A percentile compares a stretch with the other conserved stretches of the same genome.
These are phyloP conservation scores for Spea bombifrons DNA, from an alignment of 2,113 vertebrate species.

Conservation along the genomic window DNA sequence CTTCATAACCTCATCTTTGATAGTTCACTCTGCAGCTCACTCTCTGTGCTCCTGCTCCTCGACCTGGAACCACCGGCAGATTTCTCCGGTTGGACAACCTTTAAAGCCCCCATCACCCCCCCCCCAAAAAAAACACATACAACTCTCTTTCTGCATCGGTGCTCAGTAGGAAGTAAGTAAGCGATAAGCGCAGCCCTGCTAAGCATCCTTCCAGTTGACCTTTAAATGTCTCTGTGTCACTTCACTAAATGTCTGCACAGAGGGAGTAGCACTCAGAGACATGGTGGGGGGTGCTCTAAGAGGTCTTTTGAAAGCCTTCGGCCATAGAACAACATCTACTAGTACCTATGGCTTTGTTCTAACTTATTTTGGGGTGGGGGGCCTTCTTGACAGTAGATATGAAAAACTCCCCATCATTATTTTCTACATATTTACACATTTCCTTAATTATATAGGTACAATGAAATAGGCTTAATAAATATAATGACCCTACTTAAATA, in stretches of 20 bases:
- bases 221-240: constrained; percentile 42
- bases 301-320: constrained; percentile 16
- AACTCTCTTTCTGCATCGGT: constrained; percentile 17
- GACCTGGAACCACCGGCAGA: not conserved
- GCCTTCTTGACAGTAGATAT: no score
- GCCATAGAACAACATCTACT: no score
- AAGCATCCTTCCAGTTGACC: constrained; percentile 32
- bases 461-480: no score
- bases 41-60: no score
- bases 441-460: no score
- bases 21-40: no score
- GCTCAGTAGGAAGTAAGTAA: constrained; percentile 8
- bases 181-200: constrained; percentile 14
- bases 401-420: no score
- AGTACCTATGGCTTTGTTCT: no score
- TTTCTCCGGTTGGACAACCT: constrained; percentile 7
- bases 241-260: constrained; percentile 22
- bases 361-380: no score
- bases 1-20: no score
- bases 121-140: not conserved
- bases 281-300: not conserved
- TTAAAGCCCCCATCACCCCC: not conserved
- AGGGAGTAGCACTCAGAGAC: constrained; percentile 5
- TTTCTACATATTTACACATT: no score
- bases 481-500: no score